Conservation (phyloP, 2,888 invertebrate species). For the Nasonia oneida region DNA sequence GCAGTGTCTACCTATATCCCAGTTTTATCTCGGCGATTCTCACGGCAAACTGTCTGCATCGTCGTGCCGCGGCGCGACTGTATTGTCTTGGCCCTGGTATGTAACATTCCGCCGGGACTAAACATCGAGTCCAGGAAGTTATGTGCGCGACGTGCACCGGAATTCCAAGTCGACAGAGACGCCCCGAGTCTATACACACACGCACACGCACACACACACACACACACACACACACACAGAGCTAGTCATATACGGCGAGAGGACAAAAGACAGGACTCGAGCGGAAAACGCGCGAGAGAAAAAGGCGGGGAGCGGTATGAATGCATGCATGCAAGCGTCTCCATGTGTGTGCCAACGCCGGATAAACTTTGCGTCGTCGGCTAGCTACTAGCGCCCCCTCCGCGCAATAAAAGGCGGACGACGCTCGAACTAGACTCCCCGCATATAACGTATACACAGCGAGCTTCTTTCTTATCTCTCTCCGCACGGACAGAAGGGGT, state of each 20-base stretch:
- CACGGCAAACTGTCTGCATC: conserved; percentile 54
- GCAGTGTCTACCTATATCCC: conserved; percentile 24
- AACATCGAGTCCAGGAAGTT: conserved; percentile 58
- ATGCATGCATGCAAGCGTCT: conserved; percentile 8
- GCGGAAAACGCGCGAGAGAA: conserved; percentile 37
- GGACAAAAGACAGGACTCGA: conserved; percentile 9
- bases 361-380: conserved; percentile 45
- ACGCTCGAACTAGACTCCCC: conserved; percentile 7
- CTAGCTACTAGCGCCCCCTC: conserved; percentile 34
- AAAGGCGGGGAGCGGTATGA: conserved; percentile 35
- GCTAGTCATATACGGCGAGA: neutral
- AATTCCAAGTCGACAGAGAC: conserved; percentile 51
- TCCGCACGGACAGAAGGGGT: neutral
- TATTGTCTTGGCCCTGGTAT: conserved; percentile 51
- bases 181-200: neutral
- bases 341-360: conserved; percentile 5
- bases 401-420: conserved; percentile 52
- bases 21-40: conserved; percentile 56
- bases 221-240: no score
- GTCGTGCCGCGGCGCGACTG: conserved; percentile 24
- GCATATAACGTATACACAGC: conserved; percentile 16
- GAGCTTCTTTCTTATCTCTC: conserved; percentile 13
- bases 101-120: conserved; percentile 56
- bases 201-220: no score
- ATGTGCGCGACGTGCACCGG: conserved; percentile 60